Conservation (phyloP, 1,140 invertebrate genomes). For the Patella vulgata region DNA sequence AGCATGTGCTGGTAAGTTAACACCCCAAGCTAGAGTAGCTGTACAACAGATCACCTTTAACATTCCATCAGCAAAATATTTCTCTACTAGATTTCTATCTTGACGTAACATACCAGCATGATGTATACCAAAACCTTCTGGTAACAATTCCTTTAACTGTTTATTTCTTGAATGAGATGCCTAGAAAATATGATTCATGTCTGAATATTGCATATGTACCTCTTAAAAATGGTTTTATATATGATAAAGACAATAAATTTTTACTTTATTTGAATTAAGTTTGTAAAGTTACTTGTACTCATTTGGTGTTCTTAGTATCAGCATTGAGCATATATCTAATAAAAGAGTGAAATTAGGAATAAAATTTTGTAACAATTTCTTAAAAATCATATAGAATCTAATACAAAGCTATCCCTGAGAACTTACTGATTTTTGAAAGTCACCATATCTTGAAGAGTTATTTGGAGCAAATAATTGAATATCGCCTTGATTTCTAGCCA, state of each 20-base stretch:
- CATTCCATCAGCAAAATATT: constrained; percentile 76
- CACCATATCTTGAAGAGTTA: constrained; percentile 50
- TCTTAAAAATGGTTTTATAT: too few relatives aligned
- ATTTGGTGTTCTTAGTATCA: too few relatives aligned
- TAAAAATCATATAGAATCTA: too few relatives aligned
- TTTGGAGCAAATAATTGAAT: constrained; percentile 62
- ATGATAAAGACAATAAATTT: too few relatives aligned
- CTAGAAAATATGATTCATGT: constrained; percentile 60
- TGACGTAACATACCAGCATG: constrained; percentile 93
- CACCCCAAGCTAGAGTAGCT: constrained; percentile 98
- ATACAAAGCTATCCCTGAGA: too few relatives aligned
- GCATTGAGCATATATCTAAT: too few relatives aligned
- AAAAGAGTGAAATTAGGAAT: too few relatives aligned
- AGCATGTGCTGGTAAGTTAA: constrained; percentile 97
- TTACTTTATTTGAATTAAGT: too few relatives aligned
- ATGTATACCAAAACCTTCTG: constrained; percentile 91
- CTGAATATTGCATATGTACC: too few relatives aligned
- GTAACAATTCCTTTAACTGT: constrained; percentile 75
- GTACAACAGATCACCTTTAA: constrained; percentile 97
- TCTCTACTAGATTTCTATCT: constrained; percentile 76
- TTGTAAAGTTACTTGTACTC: too few relatives aligned
- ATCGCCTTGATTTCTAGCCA: constrained; percentile 63
- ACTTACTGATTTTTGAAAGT: constrained; percentile 60
- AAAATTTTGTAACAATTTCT: too few relatives aligned
- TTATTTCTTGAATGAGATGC: constrained; percentile 73